Percentiles rank a stretch among this genome's conserved stretches.
phyloP scores from a whole-genome alignment of 2,888 invertebrate species.

The Amorpha juglandis region DNA sequence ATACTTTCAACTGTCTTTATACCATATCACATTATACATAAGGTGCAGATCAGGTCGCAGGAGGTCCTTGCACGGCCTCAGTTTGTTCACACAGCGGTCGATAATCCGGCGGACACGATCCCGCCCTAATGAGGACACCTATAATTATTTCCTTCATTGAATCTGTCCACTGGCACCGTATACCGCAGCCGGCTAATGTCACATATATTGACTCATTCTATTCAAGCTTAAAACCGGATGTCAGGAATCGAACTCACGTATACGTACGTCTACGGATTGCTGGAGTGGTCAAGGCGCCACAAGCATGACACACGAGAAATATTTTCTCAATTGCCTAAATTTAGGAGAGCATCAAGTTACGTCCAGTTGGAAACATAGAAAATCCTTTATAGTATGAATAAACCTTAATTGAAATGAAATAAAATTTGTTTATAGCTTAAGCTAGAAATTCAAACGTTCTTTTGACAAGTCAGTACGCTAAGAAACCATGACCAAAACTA shows the following conservation, averaged over 20 bases:
- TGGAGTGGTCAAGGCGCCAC: too few species aligned
- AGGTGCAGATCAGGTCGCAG: not conserved
- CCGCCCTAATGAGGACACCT: conserved; percentile 34
- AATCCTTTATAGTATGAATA: too few species aligned
- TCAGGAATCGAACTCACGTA: not conserved
- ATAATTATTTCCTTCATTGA: conserved; percentile 33
- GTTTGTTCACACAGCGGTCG: conserved; percentile 31
- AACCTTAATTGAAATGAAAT: too few species aligned
- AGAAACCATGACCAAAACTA: too few species aligned
- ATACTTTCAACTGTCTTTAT: not conserved
- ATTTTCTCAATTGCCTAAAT: too few species aligned
- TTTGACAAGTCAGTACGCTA: too few species aligned
- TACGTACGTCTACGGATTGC: not conserved
- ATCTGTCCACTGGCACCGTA: conserved; percentile 11
- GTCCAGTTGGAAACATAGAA: too few species aligned
- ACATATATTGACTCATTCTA: conserved; percentile 21
- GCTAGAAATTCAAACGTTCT: too few species aligned
- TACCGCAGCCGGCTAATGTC: not conserved
- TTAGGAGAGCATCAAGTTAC: too few species aligned
- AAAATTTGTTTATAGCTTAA: too few species aligned
- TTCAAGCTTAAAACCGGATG: conserved; percentile 7
- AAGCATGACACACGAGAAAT: too few species aligned
- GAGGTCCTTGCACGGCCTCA: not conserved
- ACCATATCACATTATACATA: not conserved
- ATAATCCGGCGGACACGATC: conserved; percentile 36